These are phyloP conservation scores for Calvadosia cruxmelitensis DNA, from an alignment of 30 jellyfish, hydroid and myxozoan genomes.

Conservation along the genomic window DNA sequence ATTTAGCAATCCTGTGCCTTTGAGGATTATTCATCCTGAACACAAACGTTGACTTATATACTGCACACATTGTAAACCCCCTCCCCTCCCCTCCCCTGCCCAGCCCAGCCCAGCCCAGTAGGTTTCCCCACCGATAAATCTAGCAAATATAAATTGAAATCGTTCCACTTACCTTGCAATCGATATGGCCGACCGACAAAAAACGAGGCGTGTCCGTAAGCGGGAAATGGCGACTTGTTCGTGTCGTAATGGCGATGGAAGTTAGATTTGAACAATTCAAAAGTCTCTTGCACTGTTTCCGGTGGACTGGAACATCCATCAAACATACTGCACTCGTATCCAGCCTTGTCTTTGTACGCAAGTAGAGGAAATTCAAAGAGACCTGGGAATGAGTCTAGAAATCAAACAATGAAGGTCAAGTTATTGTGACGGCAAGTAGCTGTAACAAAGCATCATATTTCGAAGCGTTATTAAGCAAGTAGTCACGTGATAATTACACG, in stretches of 20 bases:
- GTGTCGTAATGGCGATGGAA: slow-evolving; percentile 30
- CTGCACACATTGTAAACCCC: too few species aligned
- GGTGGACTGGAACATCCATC: slow-evolving; percentile 36
- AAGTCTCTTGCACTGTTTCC: slow-evolving; percentile 19
- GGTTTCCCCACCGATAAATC: too few species aligned
- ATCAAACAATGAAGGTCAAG: not conserved
- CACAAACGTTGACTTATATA: too few species aligned
- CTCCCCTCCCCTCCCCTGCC: too few species aligned
- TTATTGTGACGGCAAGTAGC: too few species aligned
- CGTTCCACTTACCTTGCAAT: slow-evolving; percentile 13
- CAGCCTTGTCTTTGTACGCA: slow-evolving; percentile 24
- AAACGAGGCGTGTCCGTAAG: slow-evolving; percentile 49
- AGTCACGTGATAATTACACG: too few species aligned
- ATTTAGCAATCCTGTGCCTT: too few species aligned
- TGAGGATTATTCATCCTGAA: too few species aligned
- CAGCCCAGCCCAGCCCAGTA: too few species aligned
- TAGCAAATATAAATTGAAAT: too few species aligned
- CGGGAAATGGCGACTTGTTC: slow-evolving; percentile 58
- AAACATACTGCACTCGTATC: slow-evolving; percentile 30
- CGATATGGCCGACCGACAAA: slow-evolving; percentile 6
- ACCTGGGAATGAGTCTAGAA: slow-evolving; percentile 70
- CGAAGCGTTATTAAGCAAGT: too few species aligned
- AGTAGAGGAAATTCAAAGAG: slow-evolving; percentile 81
- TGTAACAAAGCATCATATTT: too few species aligned
- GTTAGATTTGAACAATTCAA: slow-evolving; percentile 33